Conservation (phyloP, 2,797 vertebrate genomes). For the Diceros bicornis region DNA sequence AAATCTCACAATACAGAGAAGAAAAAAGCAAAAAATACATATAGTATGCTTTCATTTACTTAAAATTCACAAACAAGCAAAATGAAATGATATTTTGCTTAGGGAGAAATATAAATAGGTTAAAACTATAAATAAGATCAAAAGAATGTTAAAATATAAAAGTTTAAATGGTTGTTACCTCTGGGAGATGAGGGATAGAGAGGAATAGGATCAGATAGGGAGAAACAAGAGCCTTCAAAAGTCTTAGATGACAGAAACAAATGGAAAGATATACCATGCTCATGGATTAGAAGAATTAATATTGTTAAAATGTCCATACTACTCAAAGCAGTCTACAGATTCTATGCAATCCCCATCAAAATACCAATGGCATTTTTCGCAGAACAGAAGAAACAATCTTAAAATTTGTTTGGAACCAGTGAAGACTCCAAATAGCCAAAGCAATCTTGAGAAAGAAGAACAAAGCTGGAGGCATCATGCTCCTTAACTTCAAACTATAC, state of each 20-base stretch:
- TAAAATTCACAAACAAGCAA: conserved; percentile 54
- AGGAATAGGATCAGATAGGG: background rate
- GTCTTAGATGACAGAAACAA: background rate
- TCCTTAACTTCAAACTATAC: too few relatives aligned
- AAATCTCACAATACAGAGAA: background rate
- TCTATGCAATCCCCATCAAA: too few relatives aligned
- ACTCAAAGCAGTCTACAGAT: too few relatives aligned
- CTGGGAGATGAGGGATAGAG: background rate
- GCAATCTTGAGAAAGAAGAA: too few relatives aligned
- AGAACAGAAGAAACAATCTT: too few relatives aligned
- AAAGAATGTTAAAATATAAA: conserved; percentile 4
- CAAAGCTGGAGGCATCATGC: too few relatives aligned
- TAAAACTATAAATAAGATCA: conserved; percentile 42
- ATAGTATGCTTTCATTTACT: conserved; percentile 12
- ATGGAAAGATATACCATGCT: too few relatives aligned
- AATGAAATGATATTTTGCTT: conserved; percentile 4
- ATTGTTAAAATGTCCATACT: too few relatives aligned
- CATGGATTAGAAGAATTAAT: too few relatives aligned
- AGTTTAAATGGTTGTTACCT: background rate
- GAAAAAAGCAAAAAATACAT: background rate
- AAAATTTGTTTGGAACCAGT: too few relatives aligned
- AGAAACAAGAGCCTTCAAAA: background rate
- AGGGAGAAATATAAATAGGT: background rate
- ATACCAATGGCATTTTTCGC: too few relatives aligned
- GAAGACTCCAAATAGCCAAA: too few relatives aligned